These are phyloP conservation scores for Drosophila gunungcola DNA, from an alignment of 1,140 invertebrate genomes.

Conservation along the genomic window DNA sequence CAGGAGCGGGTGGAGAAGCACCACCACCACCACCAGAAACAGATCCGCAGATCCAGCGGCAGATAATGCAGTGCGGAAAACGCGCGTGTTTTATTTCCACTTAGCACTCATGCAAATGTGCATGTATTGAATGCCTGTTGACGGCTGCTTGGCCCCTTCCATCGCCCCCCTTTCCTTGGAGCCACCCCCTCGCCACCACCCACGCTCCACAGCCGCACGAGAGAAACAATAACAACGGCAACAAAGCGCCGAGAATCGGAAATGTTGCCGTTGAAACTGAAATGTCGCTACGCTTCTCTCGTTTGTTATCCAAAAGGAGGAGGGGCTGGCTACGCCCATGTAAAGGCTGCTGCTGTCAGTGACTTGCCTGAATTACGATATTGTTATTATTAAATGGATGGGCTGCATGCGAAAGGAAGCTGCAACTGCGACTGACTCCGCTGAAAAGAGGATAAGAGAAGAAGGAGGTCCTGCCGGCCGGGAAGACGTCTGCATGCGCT, in stretches of 20 bases:
- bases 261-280: constrained; percentile 83
- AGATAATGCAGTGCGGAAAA: constrained; percentile 79
- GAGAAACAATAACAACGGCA: constrained; percentile 78
- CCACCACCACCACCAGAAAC: constrained; percentile 6
- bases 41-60: constrained; percentile 41
- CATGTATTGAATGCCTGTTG: constrained; percentile 78
- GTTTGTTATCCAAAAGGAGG: constrained; percentile 35
- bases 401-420: constrained; percentile 48
- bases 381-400: constrained; percentile 83
- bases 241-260: constrained; percentile 76
- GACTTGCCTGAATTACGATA: constrained; percentile 83
- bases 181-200: constrained; percentile 1
- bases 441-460: constrained; percentile 3
- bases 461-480: background rate
- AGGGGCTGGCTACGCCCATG: constrained; percentile 55
- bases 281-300: constrained; percentile 71
- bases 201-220: constrained; percentile 1
- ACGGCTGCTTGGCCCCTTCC: constrained; percentile 48
- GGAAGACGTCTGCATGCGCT: constrained; percentile 45
- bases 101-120: constrained; percentile 65
- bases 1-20: constrained; percentile 5
- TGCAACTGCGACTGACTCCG: constrained; percentile 45
- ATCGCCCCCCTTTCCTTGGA: background rate
- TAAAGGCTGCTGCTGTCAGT: constrained; percentile 63
- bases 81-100: constrained; percentile 83